Evolutionary conservation across 2,888 invertebrate species (phyloP), one percentile per base, ranked within the genome.

Genomic region (Euzetes globulus): DNA sequence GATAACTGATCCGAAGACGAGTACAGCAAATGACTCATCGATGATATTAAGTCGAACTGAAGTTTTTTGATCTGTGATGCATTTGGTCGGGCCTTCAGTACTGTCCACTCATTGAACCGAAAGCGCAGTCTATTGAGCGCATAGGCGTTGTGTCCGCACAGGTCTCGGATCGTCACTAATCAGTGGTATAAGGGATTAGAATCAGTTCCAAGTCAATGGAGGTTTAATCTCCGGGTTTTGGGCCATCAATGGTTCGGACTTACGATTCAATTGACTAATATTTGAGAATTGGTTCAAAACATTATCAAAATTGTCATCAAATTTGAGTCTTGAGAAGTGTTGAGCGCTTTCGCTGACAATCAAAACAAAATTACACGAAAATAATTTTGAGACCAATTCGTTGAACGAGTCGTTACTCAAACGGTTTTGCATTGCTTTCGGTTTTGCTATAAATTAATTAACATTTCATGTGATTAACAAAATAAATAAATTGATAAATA

Each of bases 131-230:
- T 33, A 68, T 73, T 65, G 3, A 73, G 27, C 13, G 68, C 68
- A 33, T 73, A 73, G 22, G 73, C 73, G 19, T 73, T 73, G 45
- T 73, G 73, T 6, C 73, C 73, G 45, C 37, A 65, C n/a, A 73
- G 52, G 25, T 73, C 73, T 9, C 73, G 47, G 5, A 73, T 73
- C 5, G 73, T 73, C 27, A 45, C 73, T 73, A 52, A 41, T 52
- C 19, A 9, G 52, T 13, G 22, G 52, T 6, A n/a, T n/a, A 52
- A 52, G 19, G 13, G 41, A 41, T 41, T 41, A 19, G n/a, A 52
- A 22, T 19, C 19, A 52, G 50, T 7, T n/a, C 4, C 3, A 50
- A 7, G 13, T 15, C 45, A 45, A 7, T 45, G n/a, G n/a, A n/a
- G n/a, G n/a, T n/a, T n/a, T n/a, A n/a, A n/a, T n/a, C n/a, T n/a